These are phyloP conservation scores for Sphinx pinastri DNA, from an alignment of 2,888 invertebrate species.

Conservation along the genomic window DNA sequence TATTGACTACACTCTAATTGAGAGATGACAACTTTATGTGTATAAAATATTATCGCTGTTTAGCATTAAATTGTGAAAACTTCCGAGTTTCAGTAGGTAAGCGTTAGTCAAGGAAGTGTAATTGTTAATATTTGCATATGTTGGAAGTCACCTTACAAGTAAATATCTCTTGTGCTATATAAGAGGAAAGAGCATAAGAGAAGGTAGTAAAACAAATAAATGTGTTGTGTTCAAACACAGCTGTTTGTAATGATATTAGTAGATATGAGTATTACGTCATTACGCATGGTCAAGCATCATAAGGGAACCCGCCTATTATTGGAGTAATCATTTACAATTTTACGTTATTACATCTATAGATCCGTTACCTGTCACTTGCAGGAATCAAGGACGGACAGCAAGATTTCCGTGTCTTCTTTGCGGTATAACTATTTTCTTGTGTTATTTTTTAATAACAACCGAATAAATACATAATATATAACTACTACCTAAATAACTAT, in stretches of 20 bases:
- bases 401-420: not conserved
- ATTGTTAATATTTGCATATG: not conserved
- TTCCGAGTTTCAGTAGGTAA: not conserved
- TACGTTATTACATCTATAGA: conserved; percentile 7
- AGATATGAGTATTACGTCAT: conserved; percentile 1
- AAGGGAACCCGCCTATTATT: conserved; percentile 14
- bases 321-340: conserved; percentile 17
- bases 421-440: too few relatives aligned
- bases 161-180: not conserved
- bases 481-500: too few relatives aligned
- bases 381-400: not conserved
- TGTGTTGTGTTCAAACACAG: not conserved
- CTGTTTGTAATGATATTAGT: not conserved
- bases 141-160: not conserved
- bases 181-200: conserved; percentile 8
- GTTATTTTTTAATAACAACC: too few relatives aligned
- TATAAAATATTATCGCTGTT: too few relatives aligned
- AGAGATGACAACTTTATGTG: too few relatives aligned
- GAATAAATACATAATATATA: too few relatives aligned
- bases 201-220: conserved; percentile 12
- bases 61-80: not conserved
- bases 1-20: too few relatives aligned
- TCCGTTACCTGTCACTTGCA: conserved; percentile 34
- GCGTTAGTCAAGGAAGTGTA: not conserved
- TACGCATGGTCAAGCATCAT: not conserved